These are phyloP conservation scores for Eleutherodactylus coqui DNA, from an alignment of 2,797 vertebrate species.

Conservation along the genomic window DNA sequence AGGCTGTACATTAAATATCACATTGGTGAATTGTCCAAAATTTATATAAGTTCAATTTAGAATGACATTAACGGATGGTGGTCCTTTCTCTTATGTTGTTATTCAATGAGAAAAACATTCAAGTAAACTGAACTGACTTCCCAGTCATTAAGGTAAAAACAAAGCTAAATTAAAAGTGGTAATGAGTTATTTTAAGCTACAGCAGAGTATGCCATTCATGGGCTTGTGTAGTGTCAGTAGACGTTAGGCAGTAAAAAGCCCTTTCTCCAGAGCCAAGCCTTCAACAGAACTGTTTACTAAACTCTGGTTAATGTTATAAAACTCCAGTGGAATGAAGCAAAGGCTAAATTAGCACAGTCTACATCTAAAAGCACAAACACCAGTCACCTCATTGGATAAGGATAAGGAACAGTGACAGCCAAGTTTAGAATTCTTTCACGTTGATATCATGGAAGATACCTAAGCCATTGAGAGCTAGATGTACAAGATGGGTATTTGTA, in stretches of 20 bases:
- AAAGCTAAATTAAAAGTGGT: conserved; percentile 10
- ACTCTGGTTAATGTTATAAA: conserved; percentile 27
- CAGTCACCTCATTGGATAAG: background rate
- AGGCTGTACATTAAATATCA: too few relatives aligned
- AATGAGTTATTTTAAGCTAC: conserved; percentile 47
- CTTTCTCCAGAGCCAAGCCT: background rate
- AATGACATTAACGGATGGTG: background rate
- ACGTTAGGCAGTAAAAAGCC: background rate
- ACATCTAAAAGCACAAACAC: conserved; percentile 28
- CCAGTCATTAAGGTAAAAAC: background rate
- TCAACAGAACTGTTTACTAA: background rate
- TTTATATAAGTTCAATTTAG: background rate
- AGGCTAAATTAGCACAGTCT: background rate
- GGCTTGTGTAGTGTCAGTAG: conserved; percentile 33
- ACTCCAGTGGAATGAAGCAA: background rate
- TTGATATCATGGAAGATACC: conserved; percentile 32
- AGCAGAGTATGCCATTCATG: conserved; percentile 33
- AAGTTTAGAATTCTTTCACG: conserved; percentile 30
- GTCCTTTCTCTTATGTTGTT: background rate
- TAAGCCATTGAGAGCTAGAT: background rate
- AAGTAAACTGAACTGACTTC: background rate
- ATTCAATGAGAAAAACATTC: background rate
- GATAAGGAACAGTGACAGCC: conserved; percentile 1
- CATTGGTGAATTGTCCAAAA: background rate
- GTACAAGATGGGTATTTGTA: conserved; percentile 16